Conservation (phyloP, 2,113 vertebrate genomes). For the Alosa alosa region DNA sequence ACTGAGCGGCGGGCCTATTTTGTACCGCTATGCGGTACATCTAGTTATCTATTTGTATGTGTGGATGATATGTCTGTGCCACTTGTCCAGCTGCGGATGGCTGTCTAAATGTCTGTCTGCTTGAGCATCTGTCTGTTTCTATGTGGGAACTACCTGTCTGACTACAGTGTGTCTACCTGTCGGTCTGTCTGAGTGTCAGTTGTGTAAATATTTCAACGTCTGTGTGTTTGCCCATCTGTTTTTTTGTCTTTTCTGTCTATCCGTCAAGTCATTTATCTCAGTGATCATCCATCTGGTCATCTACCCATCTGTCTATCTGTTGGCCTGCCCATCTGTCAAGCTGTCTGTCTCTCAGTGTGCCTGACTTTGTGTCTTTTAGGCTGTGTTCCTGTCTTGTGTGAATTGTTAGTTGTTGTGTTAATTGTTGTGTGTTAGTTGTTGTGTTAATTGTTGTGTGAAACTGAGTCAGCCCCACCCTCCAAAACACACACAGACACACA, state of each 20-base stretch:
- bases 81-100: background rate
- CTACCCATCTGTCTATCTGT: background rate
- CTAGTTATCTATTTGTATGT: background rate
- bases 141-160: background rate
- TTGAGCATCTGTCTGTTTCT: background rate
- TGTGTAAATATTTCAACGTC: background rate
- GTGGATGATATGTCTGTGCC: background rate
- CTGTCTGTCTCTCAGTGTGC: background rate
- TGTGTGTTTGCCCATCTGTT: background rate
- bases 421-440: no score
- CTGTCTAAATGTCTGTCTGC: background rate
- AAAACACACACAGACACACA: conserved; percentile 3
- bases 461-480: conserved; percentile 18
- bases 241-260: no score
- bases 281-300: no score
- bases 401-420: no score
- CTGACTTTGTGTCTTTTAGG: no score
- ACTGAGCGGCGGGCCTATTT: no score
- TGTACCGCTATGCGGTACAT: no score
- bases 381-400: no score
- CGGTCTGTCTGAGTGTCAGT: background rate
- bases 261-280: no score
- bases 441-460: no score
- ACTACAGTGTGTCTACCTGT: background rate
- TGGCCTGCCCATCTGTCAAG: background rate